Evolutionary conservation across 2,888 invertebrate species (phyloP), one percentile per base, ranked within the genome.

Genomic region (Lepidochrysops patricia): DNA sequence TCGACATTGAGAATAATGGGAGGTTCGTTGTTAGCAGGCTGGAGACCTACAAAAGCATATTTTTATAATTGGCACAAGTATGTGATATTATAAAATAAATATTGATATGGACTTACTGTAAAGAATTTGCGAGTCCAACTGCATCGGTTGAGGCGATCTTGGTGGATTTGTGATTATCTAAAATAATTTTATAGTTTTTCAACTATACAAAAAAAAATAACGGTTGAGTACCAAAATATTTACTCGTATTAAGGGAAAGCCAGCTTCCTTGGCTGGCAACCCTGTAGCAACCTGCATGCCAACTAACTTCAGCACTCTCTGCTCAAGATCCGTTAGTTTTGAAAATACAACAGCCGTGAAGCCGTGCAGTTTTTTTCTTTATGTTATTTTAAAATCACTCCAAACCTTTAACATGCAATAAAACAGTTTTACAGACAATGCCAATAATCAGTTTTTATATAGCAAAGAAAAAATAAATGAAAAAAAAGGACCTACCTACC

Each of bases 311-410:
- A 70, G 29, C 7, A 69, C 65, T 56, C 67, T 64, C 54, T 57
- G 29, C 27, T 69, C 68, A n/a, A 70, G 15, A 23, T 67, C 62
- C 0, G 60, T 61, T 0, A 66, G 48, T 26, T 58, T 66, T 1
- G 34, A 1, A 3, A 50, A 25, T 1, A 61, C 9, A 0, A 64
- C 65, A 1, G 64, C 57, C 37, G n/a, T 67, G 62, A 19, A 66
- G 4, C 15, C 64, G 57, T 1, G 63, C 65, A 19, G 64, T 54
- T 29, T 71, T 70, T 43, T 63, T 67, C 61, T 69, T 63, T 1
- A 60, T 62, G 7, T 63, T 62, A 27, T 63, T 50, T 69, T 70
- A 1, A 60, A 64, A 27, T 68, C 69, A 60, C 68, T 69, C 69
- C 66, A 69, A 0, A 65, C 68, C 69, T 68, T 52, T 35, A 61